These are phyloP conservation scores for Enchytraeus crypticus DNA, from an alignment of 2,888 invertebrate genomes.

Conservation along the genomic window DNA sequence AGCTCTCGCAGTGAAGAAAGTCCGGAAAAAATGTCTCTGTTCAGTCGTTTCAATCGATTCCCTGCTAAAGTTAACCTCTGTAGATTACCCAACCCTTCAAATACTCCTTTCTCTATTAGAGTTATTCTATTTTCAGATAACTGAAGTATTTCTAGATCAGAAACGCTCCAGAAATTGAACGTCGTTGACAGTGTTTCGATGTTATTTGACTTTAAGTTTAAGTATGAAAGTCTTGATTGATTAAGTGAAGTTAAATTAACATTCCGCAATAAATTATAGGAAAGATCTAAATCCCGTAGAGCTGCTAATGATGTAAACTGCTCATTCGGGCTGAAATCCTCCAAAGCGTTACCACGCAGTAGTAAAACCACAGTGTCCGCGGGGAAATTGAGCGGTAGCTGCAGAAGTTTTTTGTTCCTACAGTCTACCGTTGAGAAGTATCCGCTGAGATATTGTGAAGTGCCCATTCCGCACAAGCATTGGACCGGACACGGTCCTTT, in stretches of 20 bases:
- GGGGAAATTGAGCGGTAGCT: neutral
- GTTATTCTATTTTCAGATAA: neutral
- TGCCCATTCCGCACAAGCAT: slow-evolving; percentile 7
- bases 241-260: neutral
- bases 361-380: neutral
- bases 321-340: neutral
- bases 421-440: slow-evolving; percentile 8
- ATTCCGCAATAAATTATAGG: neutral
- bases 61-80: neutral
- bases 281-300: slow-evolving; percentile 2
- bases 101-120: neutral
- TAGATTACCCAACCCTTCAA: neutral
- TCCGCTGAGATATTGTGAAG: neutral
- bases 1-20: neutral
- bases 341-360: neutral
- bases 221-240: neutral
- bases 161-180: neutral
- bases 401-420: neutral
- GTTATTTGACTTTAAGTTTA: slow-evolving; percentile 1
- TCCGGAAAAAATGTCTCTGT: neutral
- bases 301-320: neutral
- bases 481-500: no score
- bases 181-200: neutral
- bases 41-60: neutral
- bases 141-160: neutral